Evolutionary conservation across 2,113 vertebrate genomes (phyloP).

Genomic region (Ellobius talpinus): DNA sequence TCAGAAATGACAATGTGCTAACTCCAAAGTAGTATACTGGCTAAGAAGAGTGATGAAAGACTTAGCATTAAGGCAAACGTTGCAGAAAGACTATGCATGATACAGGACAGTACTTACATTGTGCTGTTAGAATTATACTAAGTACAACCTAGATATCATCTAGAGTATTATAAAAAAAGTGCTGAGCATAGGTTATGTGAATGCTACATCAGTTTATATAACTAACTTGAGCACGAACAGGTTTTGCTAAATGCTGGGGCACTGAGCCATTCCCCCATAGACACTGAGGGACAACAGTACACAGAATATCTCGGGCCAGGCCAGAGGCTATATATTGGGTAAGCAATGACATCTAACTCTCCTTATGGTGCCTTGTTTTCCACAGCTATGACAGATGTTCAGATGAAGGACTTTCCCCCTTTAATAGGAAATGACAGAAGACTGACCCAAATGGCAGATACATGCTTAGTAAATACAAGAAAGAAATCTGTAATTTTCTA

Average conservation of each 20-base stretch:
- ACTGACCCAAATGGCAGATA: background rate
- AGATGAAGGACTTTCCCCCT: background rate
- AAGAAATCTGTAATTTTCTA: background rate
- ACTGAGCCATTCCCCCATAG: background rate
- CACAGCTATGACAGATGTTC: constrained; percentile 63
- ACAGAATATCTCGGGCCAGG: background rate
- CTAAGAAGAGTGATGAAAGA: background rate
- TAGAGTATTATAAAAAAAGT: background rate
- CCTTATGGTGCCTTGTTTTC: background rate
- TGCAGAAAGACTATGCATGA: background rate
- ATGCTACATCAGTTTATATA: background rate
- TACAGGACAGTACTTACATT: background rate
- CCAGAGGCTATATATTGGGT: background rate
- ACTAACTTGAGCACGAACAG: background rate
- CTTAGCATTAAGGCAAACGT: background rate
- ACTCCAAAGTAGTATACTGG: background rate
- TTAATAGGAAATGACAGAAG: background rate
- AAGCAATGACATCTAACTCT: background rate
- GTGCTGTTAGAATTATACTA: background rate
- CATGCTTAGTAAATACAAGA: background rate
- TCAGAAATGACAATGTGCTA: background rate
- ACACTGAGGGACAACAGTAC: background rate
- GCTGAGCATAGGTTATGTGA: background rate
- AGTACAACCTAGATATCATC: background rate
- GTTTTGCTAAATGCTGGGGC: background rate